Percentiles rank a stretch among this genome's conserved stretches.
phyloP scores from a whole-genome alignment of 2,113 vertebrate genomes.

The Pedionomus torquatus region DNA sequence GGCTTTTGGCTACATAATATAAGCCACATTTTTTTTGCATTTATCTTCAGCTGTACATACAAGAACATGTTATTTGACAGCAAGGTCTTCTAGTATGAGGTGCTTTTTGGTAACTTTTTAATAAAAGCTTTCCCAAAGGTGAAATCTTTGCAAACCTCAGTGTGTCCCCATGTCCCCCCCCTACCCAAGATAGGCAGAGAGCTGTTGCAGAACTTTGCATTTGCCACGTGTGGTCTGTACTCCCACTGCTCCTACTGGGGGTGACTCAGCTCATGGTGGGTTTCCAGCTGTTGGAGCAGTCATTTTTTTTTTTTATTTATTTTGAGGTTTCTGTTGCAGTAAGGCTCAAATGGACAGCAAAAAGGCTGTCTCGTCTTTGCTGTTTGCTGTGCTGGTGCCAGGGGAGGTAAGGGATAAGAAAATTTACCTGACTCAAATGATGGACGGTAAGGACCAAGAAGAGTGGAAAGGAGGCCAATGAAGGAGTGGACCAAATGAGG shows the following conservation, averaged over 20 bases:
- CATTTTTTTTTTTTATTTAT: not conserved
- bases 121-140: not conserved
- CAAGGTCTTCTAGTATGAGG: not conserved
- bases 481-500: not conserved
- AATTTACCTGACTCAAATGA: not conserved
- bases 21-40: not conserved
- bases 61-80: not conserved
- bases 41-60: not conserved
- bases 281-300: not conserved
- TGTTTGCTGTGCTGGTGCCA: not conserved
- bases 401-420: not conserved
- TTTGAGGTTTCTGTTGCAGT: not conserved
- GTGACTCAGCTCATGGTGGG: not conserved
- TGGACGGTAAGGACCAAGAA: not conserved
- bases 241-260: not conserved
- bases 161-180: no score
- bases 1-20: not conserved
- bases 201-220: not conserved
- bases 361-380: not conserved
- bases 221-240: rapidly evolving
- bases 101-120: not conserved
- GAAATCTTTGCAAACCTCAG: not conserved
- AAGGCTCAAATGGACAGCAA: not conserved
- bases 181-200: not conserved
- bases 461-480: not conserved